A percentile compares a stretch with the other conserved stretches of the same genome.
phyloP scores from a whole-genome alignment of 2,797 vertebrate genomes.

The Cryptoblepharus egeriae region DNA sequence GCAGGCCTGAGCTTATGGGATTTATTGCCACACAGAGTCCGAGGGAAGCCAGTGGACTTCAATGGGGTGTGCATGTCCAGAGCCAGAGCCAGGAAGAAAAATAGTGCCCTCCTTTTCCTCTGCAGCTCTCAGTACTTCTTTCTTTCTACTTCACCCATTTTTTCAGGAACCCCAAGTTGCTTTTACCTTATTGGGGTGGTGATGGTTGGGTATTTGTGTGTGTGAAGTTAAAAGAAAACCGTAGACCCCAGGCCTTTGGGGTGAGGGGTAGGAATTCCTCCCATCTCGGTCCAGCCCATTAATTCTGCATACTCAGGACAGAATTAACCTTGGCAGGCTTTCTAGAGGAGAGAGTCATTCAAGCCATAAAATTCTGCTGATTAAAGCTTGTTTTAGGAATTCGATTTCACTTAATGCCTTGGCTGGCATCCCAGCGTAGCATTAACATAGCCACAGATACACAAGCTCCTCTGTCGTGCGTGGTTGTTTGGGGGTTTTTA shows the following conservation, averaged over 20 bases:
- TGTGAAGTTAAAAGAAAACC: conserved; percentile 64
- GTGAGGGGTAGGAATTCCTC: conserved; percentile 13
- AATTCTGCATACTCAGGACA: conserved; percentile 84
- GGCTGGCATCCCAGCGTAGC: conserved; percentile 90
- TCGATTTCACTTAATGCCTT: conserved; percentile 98
- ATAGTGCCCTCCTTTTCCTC: background rate
- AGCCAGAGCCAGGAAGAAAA: background rate
- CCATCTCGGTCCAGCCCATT: conserved; percentile 81
- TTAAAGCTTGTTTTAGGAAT: conserved; percentile 99
- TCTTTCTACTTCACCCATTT: too few relatives aligned
- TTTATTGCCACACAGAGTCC: too few relatives aligned
- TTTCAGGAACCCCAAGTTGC: background rate
- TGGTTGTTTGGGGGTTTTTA: conserved; percentile 54
- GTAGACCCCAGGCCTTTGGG: conserved; percentile 32
- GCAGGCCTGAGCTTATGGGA: too few relatives aligned
- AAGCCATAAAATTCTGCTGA: conserved; percentile 99
- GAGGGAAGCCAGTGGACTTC: background rate
- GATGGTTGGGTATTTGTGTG: too few relatives aligned
- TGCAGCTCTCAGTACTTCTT: too few relatives aligned
- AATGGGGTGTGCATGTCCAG: background rate
- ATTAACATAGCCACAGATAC: conserved; percentile 91
- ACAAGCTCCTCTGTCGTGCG: conserved; percentile 59
- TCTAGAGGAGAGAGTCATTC: conserved; percentile 95
- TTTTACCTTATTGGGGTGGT: too few relatives aligned
- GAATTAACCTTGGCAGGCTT: conserved; percentile 97